Percentiles rank a stretch among this genome's conserved stretches.
These are phyloP conservation scores for Triplophysa tibetana DNA, from an alignment of 2,113 vertebrate species.

Conservation along the genomic window DNA sequence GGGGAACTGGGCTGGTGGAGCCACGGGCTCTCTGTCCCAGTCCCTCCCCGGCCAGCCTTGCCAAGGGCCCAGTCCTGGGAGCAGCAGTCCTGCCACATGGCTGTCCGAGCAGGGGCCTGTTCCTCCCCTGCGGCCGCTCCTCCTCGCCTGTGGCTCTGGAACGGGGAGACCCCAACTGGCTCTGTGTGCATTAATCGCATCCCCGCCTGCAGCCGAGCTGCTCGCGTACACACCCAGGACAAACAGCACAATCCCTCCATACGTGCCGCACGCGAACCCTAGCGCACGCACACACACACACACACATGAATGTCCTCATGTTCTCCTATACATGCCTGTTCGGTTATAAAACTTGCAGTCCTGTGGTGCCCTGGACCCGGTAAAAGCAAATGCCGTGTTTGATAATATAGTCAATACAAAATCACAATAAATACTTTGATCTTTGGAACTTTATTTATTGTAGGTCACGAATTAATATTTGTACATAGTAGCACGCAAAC, in stretches of 20 bases:
- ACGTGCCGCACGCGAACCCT: slow-evolving; percentile 39
- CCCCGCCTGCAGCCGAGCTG: slow-evolving; percentile 79
- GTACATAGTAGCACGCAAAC: too few species aligned
- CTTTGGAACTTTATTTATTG: too few species aligned
- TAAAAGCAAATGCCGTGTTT: too few species aligned
- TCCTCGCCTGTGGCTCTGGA: slow-evolving; percentile 71
- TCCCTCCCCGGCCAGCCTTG: slow-evolving; percentile 51
- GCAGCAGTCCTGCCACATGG: slow-evolving; percentile 63
- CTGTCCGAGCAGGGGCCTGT: slow-evolving; percentile 58
- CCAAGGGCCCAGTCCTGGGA: slow-evolving; percentile 61
- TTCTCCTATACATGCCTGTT: neutral
- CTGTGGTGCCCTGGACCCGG: too few species aligned
- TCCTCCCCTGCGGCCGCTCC: slow-evolving; percentile 57
- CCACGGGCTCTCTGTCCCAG: slow-evolving; percentile 69
- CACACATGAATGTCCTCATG: slow-evolving; percentile 35
- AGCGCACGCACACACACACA: slow-evolving; percentile 52
- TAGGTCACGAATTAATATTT: too few species aligned
- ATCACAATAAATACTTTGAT: too few species aligned
- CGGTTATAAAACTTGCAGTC: slow-evolving; percentile 15
- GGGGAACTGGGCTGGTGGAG: slow-evolving; percentile 68
- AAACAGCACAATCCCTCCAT: slow-evolving; percentile 49
- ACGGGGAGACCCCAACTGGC: slow-evolving; percentile 73
- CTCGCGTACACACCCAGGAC: slow-evolving; percentile 68
- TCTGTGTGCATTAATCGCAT: slow-evolving; percentile 78
- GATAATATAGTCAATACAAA: too few species aligned